Evolutionary conservation across 2,888 invertebrate species (phyloP), one percentile per base, ranked within the genome.

Genomic region (Eupithecia dodoneata): DNA sequence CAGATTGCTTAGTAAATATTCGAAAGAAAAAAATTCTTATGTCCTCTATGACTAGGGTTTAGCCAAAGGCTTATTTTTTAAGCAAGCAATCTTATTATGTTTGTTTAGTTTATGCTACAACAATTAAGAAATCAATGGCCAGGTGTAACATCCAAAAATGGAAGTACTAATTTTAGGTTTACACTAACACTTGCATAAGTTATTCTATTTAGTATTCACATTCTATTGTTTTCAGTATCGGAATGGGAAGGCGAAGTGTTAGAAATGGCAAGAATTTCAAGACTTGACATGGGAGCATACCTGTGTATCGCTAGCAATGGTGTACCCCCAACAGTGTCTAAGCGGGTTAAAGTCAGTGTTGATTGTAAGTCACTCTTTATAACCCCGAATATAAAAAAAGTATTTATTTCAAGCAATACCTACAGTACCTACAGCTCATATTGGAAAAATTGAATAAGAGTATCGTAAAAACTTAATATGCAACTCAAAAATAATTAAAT

Each of bases 221-320:
- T 59, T 59, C 44, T 45, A 4, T 18, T 79, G 74, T 80, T 89
- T 95, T 79, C 95, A 98, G 98, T 98, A 82, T 90, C 94, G 52
- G 98, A 98, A 90, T 97, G 97, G 97, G 97, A 98, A 90, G 98
- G 98, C 63, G 98, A 98, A 88, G 96, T 97, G 41, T 91, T 98
- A 90, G 98, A 98, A 86, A 96, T 98, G 95, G 96, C 97, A 79
- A 96, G 97, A 86, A 98, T 98, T 87, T 98, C 98, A 73, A 96
- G 98, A 82, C 95, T 98, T 82, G 98, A 98, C 89, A 98, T 98
- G 98, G 98, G 98, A 49, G 98, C 97, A 71, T 98, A 98, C 93
- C 96, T 99, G 82, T 99, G 99, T 93, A 98, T 98, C 84, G 98
- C 99, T 74, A 97, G 97, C 87, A 98, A 98, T 88, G 97, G 98